Base-by-base conservation (phyloP, 2,113 vertebrate species). In the Neolamprologus variostigma region DNA sequence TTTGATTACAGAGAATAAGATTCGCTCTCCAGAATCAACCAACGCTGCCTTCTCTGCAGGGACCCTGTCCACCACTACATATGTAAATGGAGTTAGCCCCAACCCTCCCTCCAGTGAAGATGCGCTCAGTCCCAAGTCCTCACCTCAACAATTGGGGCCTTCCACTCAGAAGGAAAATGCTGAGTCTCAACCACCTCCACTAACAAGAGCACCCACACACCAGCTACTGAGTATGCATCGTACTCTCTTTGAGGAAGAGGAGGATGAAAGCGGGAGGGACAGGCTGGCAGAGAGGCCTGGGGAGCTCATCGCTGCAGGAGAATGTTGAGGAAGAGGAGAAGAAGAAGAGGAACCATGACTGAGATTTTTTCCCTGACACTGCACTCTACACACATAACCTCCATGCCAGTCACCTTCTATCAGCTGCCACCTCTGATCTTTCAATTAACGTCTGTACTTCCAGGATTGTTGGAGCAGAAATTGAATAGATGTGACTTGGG, bases 231-330 rank as follows among this genome's bases (percentile, higher is more conserved):
- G 93, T 86, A 96, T 97, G 81, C 96, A 95, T 85, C 97, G 93
- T 73, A 95, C 95, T 23, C 95, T 97, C 19, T 97, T 96, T 83
- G 96, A 97, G 89, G 95, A 96, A 57, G 95, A 97, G 19, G 95
- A 95, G 63, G 95, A 95, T 19, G 95, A 96, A 76, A 87, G 89
- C 68, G 86, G 93, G 13, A 90, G 93, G 68, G 92, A 93, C 89
- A 93, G 95, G 81, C 93, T 97, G 51, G 92, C 95, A 26, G 93
- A 94, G 90, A 93, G 96, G 89, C 89, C 96, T 0, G 96, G 94
- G 33, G 96, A 97, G 88, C 95, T 97, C 66, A 97, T 97, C 11
- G 89, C 95, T 16, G 97, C 97, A 23, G 96, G 96, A 79, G 96
- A 97, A 91, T 97, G 96, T 91, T 97, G 87, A 96, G 91, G 84